Conservation (phyloP, 2,888 invertebrate species). For the Augochlorella aurata region DNA sequence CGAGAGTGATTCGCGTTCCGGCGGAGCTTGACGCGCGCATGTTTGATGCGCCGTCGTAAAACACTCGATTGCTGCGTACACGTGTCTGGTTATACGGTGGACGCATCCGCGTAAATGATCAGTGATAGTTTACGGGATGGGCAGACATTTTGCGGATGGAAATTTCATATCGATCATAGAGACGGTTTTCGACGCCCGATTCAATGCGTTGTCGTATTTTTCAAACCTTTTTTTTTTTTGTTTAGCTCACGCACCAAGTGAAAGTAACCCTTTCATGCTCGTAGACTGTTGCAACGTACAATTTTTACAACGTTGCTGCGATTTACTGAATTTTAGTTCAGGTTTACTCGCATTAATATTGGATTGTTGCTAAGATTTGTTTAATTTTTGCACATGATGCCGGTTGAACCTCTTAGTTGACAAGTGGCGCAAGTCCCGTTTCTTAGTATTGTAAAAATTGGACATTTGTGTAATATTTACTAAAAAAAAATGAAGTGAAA, state of each 20-base stretch:
- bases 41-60: constrained; percentile 69
- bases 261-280: neutral
- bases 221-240: neutral
- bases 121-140: constrained; percentile 65
- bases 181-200: constrained; percentile 57
- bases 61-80: constrained; percentile 69
- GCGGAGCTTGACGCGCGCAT: constrained; percentile 56
- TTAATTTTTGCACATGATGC: neutral
- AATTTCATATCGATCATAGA: constrained; percentile 66
- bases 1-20: constrained; percentile 63
- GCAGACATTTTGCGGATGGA: constrained; percentile 60
- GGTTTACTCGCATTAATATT: neutral
- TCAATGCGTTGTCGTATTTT: constrained; percentile 41
- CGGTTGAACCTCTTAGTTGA: too few relatives aligned
- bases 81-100: constrained; percentile 61
- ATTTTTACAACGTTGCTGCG: neutral
- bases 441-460: too few relatives aligned
- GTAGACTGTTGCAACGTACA: neutral
- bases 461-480: too few relatives aligned
- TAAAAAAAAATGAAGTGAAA: too few relatives aligned
- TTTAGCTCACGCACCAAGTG: neutral
- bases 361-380: neutral
- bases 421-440: too few relatives aligned
- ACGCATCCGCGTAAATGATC: constrained; percentile 63
- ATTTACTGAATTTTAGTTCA: neutral